These are phyloP conservation scores for Orycteropus afer DNA, from an alignment of 2,113 vertebrate species.

Conservation along the genomic window DNA sequence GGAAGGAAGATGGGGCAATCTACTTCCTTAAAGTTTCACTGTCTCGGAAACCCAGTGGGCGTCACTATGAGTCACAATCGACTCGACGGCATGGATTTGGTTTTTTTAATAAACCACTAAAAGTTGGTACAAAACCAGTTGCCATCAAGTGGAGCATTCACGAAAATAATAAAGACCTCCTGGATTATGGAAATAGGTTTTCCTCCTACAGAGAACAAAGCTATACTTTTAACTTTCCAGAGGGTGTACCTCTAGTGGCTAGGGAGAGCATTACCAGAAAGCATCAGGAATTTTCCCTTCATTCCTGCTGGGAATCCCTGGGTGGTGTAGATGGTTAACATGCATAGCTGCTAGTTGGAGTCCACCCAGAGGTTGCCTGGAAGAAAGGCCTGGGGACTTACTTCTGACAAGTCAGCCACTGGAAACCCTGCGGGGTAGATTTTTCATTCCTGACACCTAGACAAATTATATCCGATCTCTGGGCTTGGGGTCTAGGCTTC, in stretches of 20 bases:
- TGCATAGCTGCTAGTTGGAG: not conserved
- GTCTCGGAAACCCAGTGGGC: too few relatives aligned
- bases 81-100: too few relatives aligned
- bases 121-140: not conserved
- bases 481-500: not conserved
- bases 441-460: constrained; percentile 19
- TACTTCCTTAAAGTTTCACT: too few relatives aligned
- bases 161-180: constrained; percentile 48
- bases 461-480: not conserved
- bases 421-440: not conserved
- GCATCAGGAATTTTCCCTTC: not conserved
- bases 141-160: not conserved
- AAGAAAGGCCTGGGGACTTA: not conserved
- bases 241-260: not conserved
- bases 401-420: not conserved
- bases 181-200: not conserved
- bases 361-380: not conserved
- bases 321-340: not conserved
- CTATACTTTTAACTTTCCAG: constrained; percentile 19
- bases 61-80: too few relatives aligned
- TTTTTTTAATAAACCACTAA: too few relatives aligned
- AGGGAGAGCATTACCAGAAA: constrained; percentile 4
- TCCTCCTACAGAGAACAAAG: constrained; percentile 38
- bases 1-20: too few relatives aligned
- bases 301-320: not conserved